These are phyloP conservation scores for Fragariocoptes setiger DNA, from an alignment of 1,140 invertebrate species.

Conservation along the genomic window DNA sequence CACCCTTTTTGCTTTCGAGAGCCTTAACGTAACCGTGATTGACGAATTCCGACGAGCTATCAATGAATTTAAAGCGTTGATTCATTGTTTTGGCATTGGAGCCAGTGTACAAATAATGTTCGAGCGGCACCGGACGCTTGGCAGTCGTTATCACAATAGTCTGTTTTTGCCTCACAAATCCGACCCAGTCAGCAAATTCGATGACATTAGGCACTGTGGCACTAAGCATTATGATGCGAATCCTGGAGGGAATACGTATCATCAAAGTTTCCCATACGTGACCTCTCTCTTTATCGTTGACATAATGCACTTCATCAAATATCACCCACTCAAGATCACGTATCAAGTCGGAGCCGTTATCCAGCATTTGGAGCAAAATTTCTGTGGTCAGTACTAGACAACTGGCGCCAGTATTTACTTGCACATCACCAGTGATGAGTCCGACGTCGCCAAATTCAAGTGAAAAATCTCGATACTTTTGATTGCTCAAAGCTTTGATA, in stretches of 20 bases:
- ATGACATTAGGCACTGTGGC: conserved; percentile 91
- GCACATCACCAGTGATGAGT: conserved; percentile 27
- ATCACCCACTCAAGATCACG: conserved; percentile 92
- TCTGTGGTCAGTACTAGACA: conserved; percentile 99
- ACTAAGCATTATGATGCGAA: conserved; percentile 82
- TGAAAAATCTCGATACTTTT: conserved; percentile 93
- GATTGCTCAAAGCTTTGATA: conserved; percentile 95
- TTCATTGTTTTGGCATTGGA: conserved; percentile 41
- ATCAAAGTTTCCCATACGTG: conserved; percentile 98
- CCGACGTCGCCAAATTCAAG: conserved; percentile 21
- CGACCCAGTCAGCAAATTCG: conserved; percentile 91
- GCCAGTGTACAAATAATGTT: conserved; percentile 73
- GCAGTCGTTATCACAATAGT: conserved; percentile 77
- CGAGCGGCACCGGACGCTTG: conserved; percentile 72
- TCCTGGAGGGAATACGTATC: conserved; percentile 69
- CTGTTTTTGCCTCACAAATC: conserved; percentile 59
- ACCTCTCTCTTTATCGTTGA: conserved; percentile 85
- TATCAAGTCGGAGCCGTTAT: conserved; percentile 71
- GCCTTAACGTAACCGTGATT: conserved; percentile 30
- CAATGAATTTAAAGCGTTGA: conserved; percentile 50
- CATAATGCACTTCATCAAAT: conserved; percentile 98
- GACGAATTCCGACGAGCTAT: conserved; percentile 33
- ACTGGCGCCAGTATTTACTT: conserved; percentile 64
- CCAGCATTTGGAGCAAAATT: conserved; percentile 73
- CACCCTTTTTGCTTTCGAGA: conserved; percentile 30